phyloP scores from a whole-genome alignment of 2,888 invertebrate genomes.

The Oligia fasciuncula region DNA sequence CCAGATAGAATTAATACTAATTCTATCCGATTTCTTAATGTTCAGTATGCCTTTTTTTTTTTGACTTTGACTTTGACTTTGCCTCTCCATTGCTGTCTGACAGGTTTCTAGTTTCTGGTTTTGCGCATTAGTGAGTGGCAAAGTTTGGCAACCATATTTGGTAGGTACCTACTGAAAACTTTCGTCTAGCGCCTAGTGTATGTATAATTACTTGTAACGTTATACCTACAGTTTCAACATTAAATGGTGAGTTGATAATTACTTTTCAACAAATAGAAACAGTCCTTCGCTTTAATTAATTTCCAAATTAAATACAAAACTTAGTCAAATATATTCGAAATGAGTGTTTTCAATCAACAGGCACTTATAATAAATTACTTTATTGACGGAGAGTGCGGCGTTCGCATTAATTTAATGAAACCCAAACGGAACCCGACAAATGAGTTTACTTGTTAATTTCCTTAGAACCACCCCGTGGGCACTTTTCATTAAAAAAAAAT shows the following conservation, averaged over 20 bases:
- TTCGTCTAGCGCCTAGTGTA: not conserved
- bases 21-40: not conserved
- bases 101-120: not conserved
- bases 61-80: too few relatives aligned
- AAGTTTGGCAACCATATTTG: not conserved
- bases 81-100: not conserved
- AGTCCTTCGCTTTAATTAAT: conserved; percentile 38
- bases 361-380: conserved; percentile 70
- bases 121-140: not conserved
- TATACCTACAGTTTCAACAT: not conserved
- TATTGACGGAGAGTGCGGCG: conserved; percentile 58
- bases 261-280: conserved; percentile 14
- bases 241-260: conserved; percentile 17
- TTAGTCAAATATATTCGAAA: conserved; percentile 52
- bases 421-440: conserved; percentile 73
- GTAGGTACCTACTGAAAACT: not conserved
- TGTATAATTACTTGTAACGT: not conserved
- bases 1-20: not conserved
- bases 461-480: conserved; percentile 55
- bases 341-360: conserved; percentile 64
- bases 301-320: conserved; percentile 44
- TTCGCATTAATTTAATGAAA: conserved; percentile 76
- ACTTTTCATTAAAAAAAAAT: conserved; percentile 24
- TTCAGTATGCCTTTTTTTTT: not conserved
- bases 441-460: conserved; percentile 74